Conservation (phyloP, 2,888 invertebrate species). For the Volucella inflata region DNA sequence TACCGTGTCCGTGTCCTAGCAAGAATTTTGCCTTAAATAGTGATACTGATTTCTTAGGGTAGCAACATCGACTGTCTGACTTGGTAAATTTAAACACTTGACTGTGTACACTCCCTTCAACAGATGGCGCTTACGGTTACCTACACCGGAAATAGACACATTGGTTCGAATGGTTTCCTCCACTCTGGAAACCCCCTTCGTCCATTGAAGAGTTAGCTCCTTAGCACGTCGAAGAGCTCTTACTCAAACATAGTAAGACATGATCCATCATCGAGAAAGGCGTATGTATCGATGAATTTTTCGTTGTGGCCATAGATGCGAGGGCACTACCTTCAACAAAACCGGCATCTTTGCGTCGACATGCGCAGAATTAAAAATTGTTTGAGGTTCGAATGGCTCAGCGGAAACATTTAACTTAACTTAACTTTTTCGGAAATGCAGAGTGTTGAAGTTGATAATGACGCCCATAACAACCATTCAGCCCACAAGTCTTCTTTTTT, state of each 20-base stretch:
- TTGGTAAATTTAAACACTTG: not conserved
- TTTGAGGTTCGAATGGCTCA: no score
- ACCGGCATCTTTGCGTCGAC: no score
- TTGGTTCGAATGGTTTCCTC: slow-evolving; percentile 25
- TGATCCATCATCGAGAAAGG: no score
- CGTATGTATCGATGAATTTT: no score
- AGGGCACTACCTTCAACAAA: slow-evolving; percentile 24
- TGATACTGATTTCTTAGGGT: not conserved
- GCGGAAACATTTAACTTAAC: no score
- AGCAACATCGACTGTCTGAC: not conserved
- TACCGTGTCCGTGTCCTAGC: not conserved
- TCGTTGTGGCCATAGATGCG: slow-evolving; percentile 11
- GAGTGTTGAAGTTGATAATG: slow-evolving; percentile 26
- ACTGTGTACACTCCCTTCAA: no score
- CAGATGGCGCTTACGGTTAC: not conserved
- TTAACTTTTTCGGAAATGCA: not conserved
- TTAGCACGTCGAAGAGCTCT: slow-evolving; percentile 34
- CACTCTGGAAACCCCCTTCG: slow-evolving; percentile 20
- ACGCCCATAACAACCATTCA: slow-evolving; percentile 5
- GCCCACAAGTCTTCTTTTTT: slow-evolving; percentile 15
- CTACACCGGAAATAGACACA: slow-evolving; percentile 1
- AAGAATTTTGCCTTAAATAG: not conserved
- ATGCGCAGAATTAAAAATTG: no score
- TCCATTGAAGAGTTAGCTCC: slow-evolving; percentile 34
- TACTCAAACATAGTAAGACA: slow-evolving; percentile 9